Evolutionary conservation across 2,113 vertebrate genomes (phyloP), one percentile per base, ranked within the genome.

Genomic region (Scophthalmus maximus): DNA sequence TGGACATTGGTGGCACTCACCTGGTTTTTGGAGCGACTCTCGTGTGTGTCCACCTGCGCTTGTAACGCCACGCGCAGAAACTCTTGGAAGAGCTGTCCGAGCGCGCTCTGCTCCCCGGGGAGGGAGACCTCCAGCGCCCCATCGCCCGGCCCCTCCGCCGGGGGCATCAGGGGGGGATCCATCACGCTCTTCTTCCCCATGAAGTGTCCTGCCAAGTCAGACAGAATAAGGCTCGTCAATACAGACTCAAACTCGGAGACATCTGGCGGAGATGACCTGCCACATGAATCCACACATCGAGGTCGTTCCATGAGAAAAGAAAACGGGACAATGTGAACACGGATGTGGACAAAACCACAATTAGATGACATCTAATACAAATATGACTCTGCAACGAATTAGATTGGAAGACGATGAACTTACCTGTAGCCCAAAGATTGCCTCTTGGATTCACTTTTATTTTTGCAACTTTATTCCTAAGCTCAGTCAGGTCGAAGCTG

Each of bases 381-480:
- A 25, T 25, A 25, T 26, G 15, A 51, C 10, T 14, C 3, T 2
- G 22, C 14, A 10, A 44, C 42, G 3, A 17, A 15, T 40, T 40
- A 5, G 22, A 18, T 23, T 20, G 25, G 5, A 2, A 3, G 4
- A 20, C n/a, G 26, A 1, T 55, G n/a, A n/a, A 76, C 91, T 92
- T 91, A 98, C 97, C 96, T 88, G 95, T 97, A 4, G 96, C 96
- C 97, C 97, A 98, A 72, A 98, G 96, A 76, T 95, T 96, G 27
- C 96, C 96, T 87, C 96, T 94, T 18, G 95, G 95, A 85, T 95
- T 95, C 30, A 96, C 93, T 74, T 95, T 95, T 76, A 95, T 95
- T 90, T 95, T 95, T 85, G 93, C 89, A 27, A 95, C 93, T 89
- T 93, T 94, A 89, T 93, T 93, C 63, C 95, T 90, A 12, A 94